Conservation (phyloP, 2,113 vertebrate species). For the Phasianus colchicus region DNA sequence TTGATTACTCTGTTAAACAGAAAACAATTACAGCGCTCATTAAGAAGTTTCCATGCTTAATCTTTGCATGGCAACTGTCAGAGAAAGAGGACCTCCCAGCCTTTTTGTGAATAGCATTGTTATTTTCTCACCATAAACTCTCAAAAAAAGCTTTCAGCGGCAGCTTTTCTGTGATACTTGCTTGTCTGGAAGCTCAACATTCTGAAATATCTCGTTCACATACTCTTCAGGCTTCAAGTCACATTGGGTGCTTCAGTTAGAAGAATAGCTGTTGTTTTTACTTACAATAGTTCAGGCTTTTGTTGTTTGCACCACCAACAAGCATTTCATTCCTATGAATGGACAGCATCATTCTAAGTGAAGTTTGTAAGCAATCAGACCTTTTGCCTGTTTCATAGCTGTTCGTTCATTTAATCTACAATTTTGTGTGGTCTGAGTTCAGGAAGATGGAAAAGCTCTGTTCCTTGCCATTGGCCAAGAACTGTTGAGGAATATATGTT, state of each 20-base stretch:
- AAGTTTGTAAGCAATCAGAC: not conserved
- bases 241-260: not conserved
- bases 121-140: slow-evolving; percentile 35
- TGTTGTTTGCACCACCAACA: not conserved
- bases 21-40: slow-evolving; percentile 27
- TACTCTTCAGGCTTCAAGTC: not conserved
- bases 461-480: not conserved
- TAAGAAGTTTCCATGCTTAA: slow-evolving; percentile 41
- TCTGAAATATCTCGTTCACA: not conserved
- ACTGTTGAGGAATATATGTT: not conserved
- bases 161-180: not conserved
- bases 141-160: not conserved
- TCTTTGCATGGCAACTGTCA: not conserved
- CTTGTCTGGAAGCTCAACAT: not conserved
- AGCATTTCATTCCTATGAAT: not conserved
- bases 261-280: not conserved
- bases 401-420: not conserved
- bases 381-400: not conserved
- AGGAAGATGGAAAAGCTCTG: not conserved
- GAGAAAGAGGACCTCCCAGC: slow-evolving; percentile 21
- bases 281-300: not conserved
- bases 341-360: not conserved
- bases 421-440: not conserved
- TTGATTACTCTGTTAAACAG: slow-evolving; percentile 11
- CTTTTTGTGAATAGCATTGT: not conserved